A percentile compares a stretch with the other conserved stretches of the same genome.
Conservation (phyloP, 2,888 invertebrate species). For the Melinaea menophilus region DNA sequence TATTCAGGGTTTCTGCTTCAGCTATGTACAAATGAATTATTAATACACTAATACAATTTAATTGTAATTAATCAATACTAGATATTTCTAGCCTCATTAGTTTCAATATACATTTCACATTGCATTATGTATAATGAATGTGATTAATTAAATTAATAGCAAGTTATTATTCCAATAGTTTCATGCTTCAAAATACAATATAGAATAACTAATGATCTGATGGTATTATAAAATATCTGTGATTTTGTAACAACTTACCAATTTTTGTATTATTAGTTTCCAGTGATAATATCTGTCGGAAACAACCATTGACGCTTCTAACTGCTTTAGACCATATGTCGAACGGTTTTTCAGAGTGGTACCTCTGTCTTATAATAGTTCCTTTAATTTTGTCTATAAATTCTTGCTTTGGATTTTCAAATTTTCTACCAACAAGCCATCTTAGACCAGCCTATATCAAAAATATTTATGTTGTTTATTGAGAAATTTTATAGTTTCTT, state of each 20-base stretch:
- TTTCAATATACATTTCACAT: not conserved
- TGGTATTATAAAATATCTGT: no score
- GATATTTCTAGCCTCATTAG: not conserved
- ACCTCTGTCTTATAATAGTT: conserved; percentile 55
- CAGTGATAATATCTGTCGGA: conserved; percentile 59
- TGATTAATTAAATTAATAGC: no score
- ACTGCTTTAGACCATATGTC: conserved; percentile 66
- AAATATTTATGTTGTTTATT: not conserved
- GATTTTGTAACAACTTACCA: conserved; percentile 43
- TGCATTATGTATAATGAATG: no score
- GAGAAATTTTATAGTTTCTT: no score
- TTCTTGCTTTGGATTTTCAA: conserved; percentile 37
- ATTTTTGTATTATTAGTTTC: conserved; percentile 53
- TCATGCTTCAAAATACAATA: no score
- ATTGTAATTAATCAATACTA: not conserved
- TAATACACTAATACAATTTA: not conserved
- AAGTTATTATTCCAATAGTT: no score
- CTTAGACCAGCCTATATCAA: conserved; percentile 54
- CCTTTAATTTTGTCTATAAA: conserved; percentile 40
- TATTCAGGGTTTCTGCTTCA: conserved; percentile 50
- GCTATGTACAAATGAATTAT: conserved; percentile 40
- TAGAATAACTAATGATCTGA: no score
- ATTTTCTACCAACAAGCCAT: conserved; percentile 59
- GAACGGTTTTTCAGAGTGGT: conserved; percentile 55
- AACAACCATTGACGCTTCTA: conserved; percentile 55